A percentile compares a stretch with the other conserved stretches of the same genome.
These are phyloP conservation scores for Enteromius anoplus DNA, from an alignment of 2,797 vertebrate species.

Conservation along the genomic window DNA sequence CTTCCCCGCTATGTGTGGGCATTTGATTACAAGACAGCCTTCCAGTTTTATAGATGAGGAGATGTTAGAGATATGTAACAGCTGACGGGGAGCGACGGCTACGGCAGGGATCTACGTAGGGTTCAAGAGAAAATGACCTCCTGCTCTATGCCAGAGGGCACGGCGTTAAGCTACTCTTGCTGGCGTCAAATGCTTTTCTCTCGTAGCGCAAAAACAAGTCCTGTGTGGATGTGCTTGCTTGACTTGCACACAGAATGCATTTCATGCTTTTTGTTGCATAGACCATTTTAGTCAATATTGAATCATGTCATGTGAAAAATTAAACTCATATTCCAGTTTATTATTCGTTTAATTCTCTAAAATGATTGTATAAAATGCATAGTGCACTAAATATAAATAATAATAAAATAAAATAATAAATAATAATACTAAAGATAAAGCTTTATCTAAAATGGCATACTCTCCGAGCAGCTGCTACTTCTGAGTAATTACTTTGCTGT, in stretches of 20 bases:
- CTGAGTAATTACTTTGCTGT: too few species aligned
- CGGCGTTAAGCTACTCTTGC: background rate
- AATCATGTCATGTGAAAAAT: background rate
- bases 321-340: background rate
- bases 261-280: background rate
- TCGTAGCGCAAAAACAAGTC: background rate
- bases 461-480: too few species aligned
- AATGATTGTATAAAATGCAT: too few species aligned
- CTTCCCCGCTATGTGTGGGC: slow-evolving; percentile 54
- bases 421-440: too few species aligned
- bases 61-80: slow-evolving; percentile 55
- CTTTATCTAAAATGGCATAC: too few species aligned
- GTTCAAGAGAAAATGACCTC: slow-evolving; percentile 33
- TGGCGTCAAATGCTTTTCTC: slow-evolving; percentile 20
- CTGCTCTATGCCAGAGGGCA: background rate
- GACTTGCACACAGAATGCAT: too few species aligned
- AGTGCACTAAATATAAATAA: background rate
- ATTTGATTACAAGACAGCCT: slow-evolving; percentile 56
- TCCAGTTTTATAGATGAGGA: slow-evolving; percentile 55
- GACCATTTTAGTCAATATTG: background rate
- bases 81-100: slow-evolving; percentile 42
- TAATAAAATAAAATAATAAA: too few species aligned
- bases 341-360: background rate
- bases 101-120: background rate
- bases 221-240: background rate